A percentile compares a stretch with the other conserved stretches of the same genome.
Evolutionary conservation across 2,113 vertebrate genomes (phyloP).

Genomic region (Glaucomys volans): DNA sequence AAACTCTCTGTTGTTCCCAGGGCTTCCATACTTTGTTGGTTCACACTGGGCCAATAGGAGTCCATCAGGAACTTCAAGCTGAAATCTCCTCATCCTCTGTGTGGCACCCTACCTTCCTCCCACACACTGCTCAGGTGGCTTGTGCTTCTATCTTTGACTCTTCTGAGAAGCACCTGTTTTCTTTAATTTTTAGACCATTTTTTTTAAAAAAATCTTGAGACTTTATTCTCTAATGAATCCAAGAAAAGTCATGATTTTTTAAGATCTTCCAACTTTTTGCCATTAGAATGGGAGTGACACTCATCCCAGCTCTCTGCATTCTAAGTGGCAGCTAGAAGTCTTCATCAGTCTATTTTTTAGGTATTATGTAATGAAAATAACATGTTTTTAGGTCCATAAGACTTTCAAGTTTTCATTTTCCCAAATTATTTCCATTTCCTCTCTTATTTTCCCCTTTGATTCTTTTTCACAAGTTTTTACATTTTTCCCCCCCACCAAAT

Average conservation of each 20-base stretch:
- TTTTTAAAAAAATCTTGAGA: neutral
- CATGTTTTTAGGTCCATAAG: neutral
- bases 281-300: neutral
- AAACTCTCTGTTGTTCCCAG: neutral
- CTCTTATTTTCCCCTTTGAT: neutral
- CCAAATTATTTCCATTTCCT: constrained; percentile 51
- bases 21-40: neutral
- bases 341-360: neutral
- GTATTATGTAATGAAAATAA: neutral
- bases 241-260: neutral
- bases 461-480: neutral
- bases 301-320: neutral
- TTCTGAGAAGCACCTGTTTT: neutral
- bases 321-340: neutral
- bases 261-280: neutral
- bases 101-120: neutral
- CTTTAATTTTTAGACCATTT: neutral
- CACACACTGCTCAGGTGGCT: neutral
- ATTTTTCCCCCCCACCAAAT: neutral
- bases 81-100: neutral
- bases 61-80: neutral
- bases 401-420: constrained; percentile 9
- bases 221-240: neutral
- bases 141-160: neutral
- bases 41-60: neutral